These are phyloP conservation scores for Peribatodes rhomboidaria DNA, from an alignment of 2,888 invertebrate genomes.

Conservation along the genomic window DNA sequence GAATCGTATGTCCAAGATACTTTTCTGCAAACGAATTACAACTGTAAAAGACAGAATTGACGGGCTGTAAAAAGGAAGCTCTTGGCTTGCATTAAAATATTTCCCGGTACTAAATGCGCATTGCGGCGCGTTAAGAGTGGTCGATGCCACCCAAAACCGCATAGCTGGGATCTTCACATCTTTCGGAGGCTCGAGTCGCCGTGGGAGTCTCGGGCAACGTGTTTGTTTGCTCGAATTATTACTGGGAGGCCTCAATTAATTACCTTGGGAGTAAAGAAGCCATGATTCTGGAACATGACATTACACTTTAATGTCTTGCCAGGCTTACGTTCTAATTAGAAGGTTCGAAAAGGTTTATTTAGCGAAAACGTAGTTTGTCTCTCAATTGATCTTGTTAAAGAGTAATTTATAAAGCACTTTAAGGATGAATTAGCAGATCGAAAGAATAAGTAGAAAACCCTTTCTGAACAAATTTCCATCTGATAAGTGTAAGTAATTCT, in stretches of 20 bases:
- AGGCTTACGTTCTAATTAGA: neutral
- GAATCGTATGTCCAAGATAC: too few species aligned
- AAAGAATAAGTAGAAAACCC: too few species aligned
- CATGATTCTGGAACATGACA: slow-evolving; percentile 3
- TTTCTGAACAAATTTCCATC: too few species aligned
- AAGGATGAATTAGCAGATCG: too few species aligned
- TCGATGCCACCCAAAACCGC: slow-evolving; percentile 31
- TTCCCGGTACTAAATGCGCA: slow-evolving; percentile 7
- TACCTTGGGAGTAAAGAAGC: slow-evolving; percentile 22
- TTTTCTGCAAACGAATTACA: neutral
- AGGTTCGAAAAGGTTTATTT: too few species aligned
- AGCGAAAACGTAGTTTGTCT: too few species aligned
- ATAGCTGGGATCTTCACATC: slow-evolving; percentile 23
- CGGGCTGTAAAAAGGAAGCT: neutral
- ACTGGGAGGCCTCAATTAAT: slow-evolving; percentile 38
- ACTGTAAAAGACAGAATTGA: slow-evolving; percentile 3
- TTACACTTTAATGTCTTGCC: neutral
- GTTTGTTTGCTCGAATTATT: slow-evolving; percentile 30
- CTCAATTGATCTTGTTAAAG: too few species aligned
- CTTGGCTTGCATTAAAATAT: slow-evolving; percentile 7
- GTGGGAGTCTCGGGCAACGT: slow-evolving; percentile 26
- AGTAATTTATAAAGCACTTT: too few species aligned
- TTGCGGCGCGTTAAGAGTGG: slow-evolving; percentile 8
- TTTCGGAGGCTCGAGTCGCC: slow-evolving; percentile 11
- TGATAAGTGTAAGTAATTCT: too few species aligned